These are phyloP conservation scores for Hydrozoanthus tunicans DNA, from an alignment of 64 coral and sea anemone species.

Conservation along the genomic window DNA sequence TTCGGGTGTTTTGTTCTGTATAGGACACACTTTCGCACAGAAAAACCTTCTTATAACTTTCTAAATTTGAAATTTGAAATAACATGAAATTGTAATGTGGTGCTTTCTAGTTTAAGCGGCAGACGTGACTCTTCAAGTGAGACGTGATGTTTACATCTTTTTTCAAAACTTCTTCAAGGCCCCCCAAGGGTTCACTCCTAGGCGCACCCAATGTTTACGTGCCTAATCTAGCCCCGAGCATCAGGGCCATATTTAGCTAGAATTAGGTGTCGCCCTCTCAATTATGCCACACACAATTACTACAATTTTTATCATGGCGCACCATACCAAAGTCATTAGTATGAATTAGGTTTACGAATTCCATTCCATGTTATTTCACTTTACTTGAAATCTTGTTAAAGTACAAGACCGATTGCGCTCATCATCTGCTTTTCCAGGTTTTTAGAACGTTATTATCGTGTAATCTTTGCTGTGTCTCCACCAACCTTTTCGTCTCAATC, in stretches of 20 bases:
- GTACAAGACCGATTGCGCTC: no score
- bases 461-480: no score
- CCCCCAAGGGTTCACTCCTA: background rate
- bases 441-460: no score
- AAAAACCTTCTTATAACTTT: background rate
- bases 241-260: background rate
- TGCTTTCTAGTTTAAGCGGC: background rate
- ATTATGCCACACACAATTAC: background rate
- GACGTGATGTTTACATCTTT: constrained; percentile 37
- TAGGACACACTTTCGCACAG: no score
- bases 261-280: background rate
- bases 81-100: background rate
- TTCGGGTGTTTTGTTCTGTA: no score
- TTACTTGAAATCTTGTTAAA: no score
- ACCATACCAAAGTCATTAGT: background rate
- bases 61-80: background rate
- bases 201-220: constrained; percentile 13
- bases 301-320: background rate
- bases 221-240: background rate
- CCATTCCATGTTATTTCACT: no score
- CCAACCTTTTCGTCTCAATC: no score
- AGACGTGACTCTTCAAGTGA: background rate
- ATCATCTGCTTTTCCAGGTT: no score
- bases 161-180: background rate
- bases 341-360: no score